phyloP scores from a whole-genome alignment of 1,140 invertebrate species.

The Nilaparvata lugens region DNA sequence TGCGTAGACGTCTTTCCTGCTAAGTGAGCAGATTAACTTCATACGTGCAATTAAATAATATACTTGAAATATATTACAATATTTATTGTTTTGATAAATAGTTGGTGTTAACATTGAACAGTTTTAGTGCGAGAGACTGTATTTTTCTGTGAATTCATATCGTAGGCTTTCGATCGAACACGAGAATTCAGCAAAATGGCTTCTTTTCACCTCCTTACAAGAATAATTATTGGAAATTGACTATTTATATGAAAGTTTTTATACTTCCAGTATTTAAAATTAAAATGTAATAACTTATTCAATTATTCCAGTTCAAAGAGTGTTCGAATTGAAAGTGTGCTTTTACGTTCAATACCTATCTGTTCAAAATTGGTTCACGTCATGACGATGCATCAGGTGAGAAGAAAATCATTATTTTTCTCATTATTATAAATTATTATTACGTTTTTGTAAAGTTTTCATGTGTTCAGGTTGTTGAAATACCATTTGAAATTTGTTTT shows the following conservation, averaged over 20 bases:
- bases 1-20: conserved; percentile 10
- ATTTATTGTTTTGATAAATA: background rate
- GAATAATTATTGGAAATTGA: too few species aligned
- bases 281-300: too few species aligned
- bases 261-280: too few species aligned
- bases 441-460: background rate
- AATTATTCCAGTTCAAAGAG: too few species aligned
- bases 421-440: background rate
- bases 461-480: background rate
- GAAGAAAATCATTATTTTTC: background rate
- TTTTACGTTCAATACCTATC: too few species aligned
- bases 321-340: too few species aligned
- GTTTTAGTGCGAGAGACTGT: background rate
- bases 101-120: background rate
- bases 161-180: background rate
- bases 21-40: background rate
- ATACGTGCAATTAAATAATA: background rate
- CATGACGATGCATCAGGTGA: conserved; percentile 5
- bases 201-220: background rate
- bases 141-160: background rate
- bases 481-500: too few species aligned
- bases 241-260: too few species aligned
- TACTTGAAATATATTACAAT: background rate
- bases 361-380: background rate
- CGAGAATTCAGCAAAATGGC: conserved; percentile 16